Conservation (phyloP, 2,113 vertebrate species). For the Tichodroma muraria region DNA sequence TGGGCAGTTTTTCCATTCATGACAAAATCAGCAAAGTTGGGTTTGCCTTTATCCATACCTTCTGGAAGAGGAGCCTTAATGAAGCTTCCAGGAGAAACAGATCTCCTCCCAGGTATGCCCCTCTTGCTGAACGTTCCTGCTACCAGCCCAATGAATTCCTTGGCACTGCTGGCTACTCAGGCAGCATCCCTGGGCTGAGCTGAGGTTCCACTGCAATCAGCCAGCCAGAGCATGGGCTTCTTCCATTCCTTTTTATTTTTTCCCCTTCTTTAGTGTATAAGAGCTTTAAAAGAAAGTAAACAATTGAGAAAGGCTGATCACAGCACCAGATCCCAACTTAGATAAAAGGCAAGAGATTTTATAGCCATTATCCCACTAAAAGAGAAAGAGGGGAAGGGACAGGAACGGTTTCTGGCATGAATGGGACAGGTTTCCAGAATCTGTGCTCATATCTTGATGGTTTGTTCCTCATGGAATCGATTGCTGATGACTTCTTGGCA, state of each 20-base stretch:
- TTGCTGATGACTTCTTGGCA: neutral
- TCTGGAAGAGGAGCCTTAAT: neutral
- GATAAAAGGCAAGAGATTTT: neutral
- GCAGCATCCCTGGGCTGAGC: neutral
- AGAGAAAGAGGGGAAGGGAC: neutral
- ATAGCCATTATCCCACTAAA: neutral
- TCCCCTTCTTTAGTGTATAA: neutral
- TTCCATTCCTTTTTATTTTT: neutral
- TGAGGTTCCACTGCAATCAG: neutral
- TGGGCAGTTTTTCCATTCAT: neutral
- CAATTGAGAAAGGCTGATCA: neutral
- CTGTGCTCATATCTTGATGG: neutral
- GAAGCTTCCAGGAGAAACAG: neutral
- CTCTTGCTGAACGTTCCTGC: rapidly evolving
- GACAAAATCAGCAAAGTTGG: neutral
- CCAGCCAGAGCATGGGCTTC: neutral
- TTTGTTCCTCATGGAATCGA: neutral
- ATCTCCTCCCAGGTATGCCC: neutral
- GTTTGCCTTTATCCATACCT: rapidly evolving
- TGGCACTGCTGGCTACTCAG: rapidly evolving
- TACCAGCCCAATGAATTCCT: neutral
- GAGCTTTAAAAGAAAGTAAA: neutral
- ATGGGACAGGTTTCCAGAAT: neutral
- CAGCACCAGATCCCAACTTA: neutral
- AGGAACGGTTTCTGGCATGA: neutral